Conservation (phyloP, 2,797 vertebrate genomes). For the Jordanella pulchra region DNA sequence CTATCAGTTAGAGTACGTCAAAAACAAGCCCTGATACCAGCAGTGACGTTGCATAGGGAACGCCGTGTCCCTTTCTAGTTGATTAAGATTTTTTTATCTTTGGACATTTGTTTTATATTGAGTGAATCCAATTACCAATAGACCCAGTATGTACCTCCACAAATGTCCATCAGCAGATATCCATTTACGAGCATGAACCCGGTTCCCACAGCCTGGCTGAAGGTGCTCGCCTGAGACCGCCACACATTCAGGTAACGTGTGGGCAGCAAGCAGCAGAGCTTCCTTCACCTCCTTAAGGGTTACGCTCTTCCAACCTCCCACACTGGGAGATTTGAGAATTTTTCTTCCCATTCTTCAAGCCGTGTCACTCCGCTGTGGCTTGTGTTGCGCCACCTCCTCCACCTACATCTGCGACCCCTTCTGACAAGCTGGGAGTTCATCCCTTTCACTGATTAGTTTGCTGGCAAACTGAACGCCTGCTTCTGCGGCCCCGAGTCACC, state of each 20-base stretch:
- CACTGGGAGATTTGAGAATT: conserved; percentile 65
- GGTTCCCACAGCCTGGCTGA: conserved; percentile 63
- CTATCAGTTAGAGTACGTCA: not conserved
- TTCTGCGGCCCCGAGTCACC: conserved; percentile 65
- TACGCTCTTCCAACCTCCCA: conserved; percentile 68
- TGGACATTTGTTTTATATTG: not conserved
- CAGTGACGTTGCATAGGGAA: not conserved
- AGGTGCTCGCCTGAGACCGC: conserved; percentile 59
- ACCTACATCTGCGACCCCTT: conserved; percentile 75
- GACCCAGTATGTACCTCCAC: conserved; percentile 31
- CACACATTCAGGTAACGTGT: conserved; percentile 65
- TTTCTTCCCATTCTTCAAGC: conserved; percentile 58
- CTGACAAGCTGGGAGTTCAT: conserved; percentile 76
- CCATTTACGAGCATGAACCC: conserved; percentile 54
- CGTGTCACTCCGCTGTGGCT: conserved; percentile 66
- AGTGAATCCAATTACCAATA: not conserved
- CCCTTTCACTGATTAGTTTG: conserved; percentile 80
- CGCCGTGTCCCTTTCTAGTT: not conserved
- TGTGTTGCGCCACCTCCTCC: conserved; percentile 67
- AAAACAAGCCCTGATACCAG: not conserved
- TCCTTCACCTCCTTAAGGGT: conserved; percentile 71
- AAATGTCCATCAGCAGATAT: conserved; percentile 49
- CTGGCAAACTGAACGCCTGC: conserved; percentile 76
- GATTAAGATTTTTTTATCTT: not conserved
- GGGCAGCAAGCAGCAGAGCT: conserved; percentile 65